Evolutionary conservation across 37 sponge, comb jelly and placozoan genomes (phyloP), one percentile per base, ranked within the genome.

Genomic region (Cladorhizidae sp.): DNA sequence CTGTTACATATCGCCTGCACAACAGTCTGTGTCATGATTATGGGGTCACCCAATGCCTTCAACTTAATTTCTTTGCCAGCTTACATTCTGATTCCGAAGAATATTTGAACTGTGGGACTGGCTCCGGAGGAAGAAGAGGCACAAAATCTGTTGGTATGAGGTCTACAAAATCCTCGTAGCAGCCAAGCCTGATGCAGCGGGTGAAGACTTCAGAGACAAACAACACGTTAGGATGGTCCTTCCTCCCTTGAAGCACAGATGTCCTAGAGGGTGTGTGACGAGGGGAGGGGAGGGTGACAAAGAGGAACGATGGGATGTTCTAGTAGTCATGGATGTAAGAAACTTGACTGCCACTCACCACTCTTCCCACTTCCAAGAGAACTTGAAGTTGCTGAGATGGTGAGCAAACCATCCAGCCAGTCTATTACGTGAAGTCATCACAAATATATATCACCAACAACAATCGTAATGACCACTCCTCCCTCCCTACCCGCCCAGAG

Each of bases 311-410:
- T 20, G 55, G 55, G 17, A 54, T 54, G 17, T 54, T 12, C 17
- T 12, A 20, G 55, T 54, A n/a, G n/a, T n/a, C n/a, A n/a, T n/a
- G n/a, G n/a, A n/a, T n/a, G 35, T 64, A 39, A 45, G 31, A 1
- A 64, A 12, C 43, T 23, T 26, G 41, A 50, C 36, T 45, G 3
- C 35, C 35, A 42, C 75, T 62, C 86, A 94, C 97, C 97, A 96
- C 64, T 79, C 65, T 23, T 82, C 78, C 97, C 97, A 96, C 36
- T 82, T 78, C 97, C 97, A 96, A 75, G 85, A 82, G 67, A 64
- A 98, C 80, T 93, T 82, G 83, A 84, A 94, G 90, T 98, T 98
- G 80, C 93, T 91, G 26, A 98, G 88, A 69, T 93, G 93, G 40
- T 91, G 81, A 28, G 90, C 87, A 70, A 98, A 98, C 98, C 98